These are phyloP conservation scores for Drosophila yooni DNA, from an alignment of 2,888 invertebrate genomes.

Conservation along the genomic window DNA sequence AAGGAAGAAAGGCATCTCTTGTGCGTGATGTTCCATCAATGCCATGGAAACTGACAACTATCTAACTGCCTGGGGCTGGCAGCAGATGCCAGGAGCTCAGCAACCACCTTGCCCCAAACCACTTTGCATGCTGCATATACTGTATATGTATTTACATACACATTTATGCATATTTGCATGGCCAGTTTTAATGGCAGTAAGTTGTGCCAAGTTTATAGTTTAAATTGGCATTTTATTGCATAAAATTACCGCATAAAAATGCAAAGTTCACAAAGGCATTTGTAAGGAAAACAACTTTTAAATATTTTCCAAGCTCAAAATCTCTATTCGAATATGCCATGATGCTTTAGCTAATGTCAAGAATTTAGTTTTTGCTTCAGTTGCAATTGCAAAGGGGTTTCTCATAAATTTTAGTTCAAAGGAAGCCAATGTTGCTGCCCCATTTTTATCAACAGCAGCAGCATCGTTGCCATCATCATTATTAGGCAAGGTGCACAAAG, in stretches of 20 bases:
- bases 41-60: slow-evolving; percentile 27
- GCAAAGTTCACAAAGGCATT: not conserved
- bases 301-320: not conserved
- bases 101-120: not conserved
- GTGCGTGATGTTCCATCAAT: slow-evolving; percentile 37
- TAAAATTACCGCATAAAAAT: not conserved
- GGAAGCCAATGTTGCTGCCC: slow-evolving; percentile 12
- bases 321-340: not conserved
- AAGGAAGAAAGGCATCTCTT: slow-evolving; percentile 16
- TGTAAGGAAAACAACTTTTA: not conserved
- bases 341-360: not conserved
- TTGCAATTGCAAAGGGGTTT: slow-evolving; percentile 7
- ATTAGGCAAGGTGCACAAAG: slow-evolving; percentile 53
- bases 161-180: not conserved
- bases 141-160: not conserved
- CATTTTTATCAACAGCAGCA: slow-evolving; percentile 1
- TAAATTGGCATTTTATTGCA: not conserved
- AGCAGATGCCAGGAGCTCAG: slow-evolving; percentile 29
- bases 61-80: slow-evolving; percentile 22
- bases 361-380: not conserved
- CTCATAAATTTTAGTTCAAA: slow-evolving; percentile 11
- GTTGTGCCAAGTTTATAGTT: not conserved
- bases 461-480: slow-evolving; percentile 10
- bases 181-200: not conserved
- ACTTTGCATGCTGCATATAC: not conserved